Conservation (phyloP, 2,113 vertebrate species). For the Boulengeromyrus knoepffleri region DNA sequence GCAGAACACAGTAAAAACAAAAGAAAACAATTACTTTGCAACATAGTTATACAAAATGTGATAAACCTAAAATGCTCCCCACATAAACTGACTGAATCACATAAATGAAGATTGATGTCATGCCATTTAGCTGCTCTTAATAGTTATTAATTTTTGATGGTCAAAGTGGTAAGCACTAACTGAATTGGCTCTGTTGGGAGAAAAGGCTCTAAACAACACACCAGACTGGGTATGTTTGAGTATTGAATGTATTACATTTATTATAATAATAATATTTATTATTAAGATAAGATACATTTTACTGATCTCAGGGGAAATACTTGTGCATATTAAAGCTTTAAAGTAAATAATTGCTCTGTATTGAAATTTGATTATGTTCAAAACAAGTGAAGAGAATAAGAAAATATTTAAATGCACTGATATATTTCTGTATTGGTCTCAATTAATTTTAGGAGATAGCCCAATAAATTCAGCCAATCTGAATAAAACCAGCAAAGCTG, state of each 20-base stretch:
- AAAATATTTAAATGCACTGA: not conserved
- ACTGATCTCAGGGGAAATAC: not conserved
- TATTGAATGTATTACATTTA: not conserved
- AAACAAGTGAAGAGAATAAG: not conserved
- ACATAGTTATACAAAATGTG: not conserved
- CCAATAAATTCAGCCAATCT: not conserved
- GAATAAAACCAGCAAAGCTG: not conserved
- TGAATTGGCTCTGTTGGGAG: not conserved
- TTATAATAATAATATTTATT: not conserved
- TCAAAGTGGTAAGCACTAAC: not conserved
- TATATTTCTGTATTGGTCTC: not conserved
- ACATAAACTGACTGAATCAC: not conserved
- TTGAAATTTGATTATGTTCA: not conserved
- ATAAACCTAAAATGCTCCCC: not conserved
- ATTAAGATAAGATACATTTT: not conserved
- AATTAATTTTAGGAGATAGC: not conserved
- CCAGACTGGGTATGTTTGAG: not conserved
- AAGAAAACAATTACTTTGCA: not conserved
- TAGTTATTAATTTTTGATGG: not conserved
- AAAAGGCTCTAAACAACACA: not conserved
- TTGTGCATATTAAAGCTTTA: not conserved
- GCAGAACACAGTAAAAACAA: conserved; percentile 9
- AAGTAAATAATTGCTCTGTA: not conserved
- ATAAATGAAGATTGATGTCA: not conserved
- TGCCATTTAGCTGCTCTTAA: not conserved